Evolutionary conservation across 2,888 invertebrate genomes (phyloP).

Genomic region (Limnephilus rhombicus): DNA sequence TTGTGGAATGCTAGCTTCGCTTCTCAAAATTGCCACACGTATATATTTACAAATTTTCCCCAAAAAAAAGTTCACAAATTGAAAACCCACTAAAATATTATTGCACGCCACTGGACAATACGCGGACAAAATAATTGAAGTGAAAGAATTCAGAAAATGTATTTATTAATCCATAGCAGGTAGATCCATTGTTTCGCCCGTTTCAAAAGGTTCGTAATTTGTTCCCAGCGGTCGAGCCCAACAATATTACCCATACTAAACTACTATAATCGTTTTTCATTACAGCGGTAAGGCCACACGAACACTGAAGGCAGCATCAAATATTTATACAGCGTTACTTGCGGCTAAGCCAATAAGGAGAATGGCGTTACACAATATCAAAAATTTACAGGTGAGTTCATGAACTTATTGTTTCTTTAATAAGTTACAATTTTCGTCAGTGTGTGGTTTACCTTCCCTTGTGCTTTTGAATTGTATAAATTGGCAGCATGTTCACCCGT

Average conservation of each 20-base stretch:
- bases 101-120: background rate
- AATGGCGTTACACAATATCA: conserved; percentile 13
- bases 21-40: no score
- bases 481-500: background rate
- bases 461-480: background rate
- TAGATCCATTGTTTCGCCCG: background rate
- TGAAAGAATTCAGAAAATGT: background rate
- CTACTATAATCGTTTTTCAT: conserved; percentile 31
- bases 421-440: background rate
- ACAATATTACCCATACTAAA: background rate
- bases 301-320: conserved; percentile 25
- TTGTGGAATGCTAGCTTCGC: no score
- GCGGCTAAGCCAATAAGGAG: conserved; percentile 38
- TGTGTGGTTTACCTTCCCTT: background rate
- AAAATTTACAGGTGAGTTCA: conserved; percentile 12
- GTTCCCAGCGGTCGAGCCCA: conserved; percentile 26
- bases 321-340: conserved; percentile 37
- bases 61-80: background rate
- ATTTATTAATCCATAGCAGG: background rate
- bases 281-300: conserved; percentile 22
- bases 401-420: conserved; percentile 24
- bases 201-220: conserved; percentile 18
- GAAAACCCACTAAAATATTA: background rate
- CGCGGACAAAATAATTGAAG: background rate
- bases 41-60: background rate